Base-by-base conservation (phyloP, 2,888 invertebrate genomes). In the Dicyrtomina minuta region DNA sequence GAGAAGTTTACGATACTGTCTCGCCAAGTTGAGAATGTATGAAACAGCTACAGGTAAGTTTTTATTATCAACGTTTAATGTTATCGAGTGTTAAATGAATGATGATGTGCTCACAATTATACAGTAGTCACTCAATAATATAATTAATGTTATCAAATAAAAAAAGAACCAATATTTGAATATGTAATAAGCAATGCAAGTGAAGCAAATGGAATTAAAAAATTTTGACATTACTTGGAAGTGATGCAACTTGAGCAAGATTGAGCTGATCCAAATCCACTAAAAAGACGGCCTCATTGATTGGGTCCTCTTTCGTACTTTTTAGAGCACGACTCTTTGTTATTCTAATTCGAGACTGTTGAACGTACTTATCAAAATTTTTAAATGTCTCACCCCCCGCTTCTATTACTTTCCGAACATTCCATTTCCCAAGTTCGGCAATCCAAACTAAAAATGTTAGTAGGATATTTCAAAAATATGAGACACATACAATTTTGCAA, bases 311-410 rank as follows among this genome's bases (percentile, higher is more conserved):
- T 8, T 64, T 46, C 13, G 56, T 46, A 69, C 65, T 64, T 46
- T 41, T 56, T 15, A 64, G 58, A 3, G 58, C 58, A 10, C 62
- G 58, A 39, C 58, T 58, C 27, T 69, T 69, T 13, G 62, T 69
- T n/a, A 69, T 64, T 44, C 69, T 26, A 13, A 69, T n/a, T 27
- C 62, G 27, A 8, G 64, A 58, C 22, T 69, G 69, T 24, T 69
- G 64, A 26, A 69, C 65, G 43, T 69, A 69, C 20, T 58, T 62
- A 20, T 69, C 69, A 58, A 69, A 69, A 20, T 69, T 49, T 17
- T 64, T 20, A 33, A 64, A 64, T 8, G 33, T 43, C 17, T 69
- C 64, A 8, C 69, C 69, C 20, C 69, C 69, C 1, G 56, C 51
- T 17, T 69, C 69, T n/a, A 69, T 49, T 1, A 69, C 64, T 39